Evolutionary conservation across 1,140 invertebrate species (phyloP).

Genomic region (Drosophila parabipectinata): DNA sequence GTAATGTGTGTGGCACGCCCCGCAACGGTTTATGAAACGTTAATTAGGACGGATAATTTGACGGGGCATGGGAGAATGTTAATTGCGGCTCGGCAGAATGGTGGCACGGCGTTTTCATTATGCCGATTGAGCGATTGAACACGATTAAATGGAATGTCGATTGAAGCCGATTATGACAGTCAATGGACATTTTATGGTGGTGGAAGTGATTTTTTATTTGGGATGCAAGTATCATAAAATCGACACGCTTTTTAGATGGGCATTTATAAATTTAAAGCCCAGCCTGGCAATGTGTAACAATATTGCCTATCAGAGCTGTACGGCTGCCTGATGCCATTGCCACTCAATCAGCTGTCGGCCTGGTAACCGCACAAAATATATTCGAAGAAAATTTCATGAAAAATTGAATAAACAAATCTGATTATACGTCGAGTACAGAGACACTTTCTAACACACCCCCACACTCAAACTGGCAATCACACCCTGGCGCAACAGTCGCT

Average conservation of each 20-base stretch:
- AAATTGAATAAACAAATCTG: constrained; percentile 72
- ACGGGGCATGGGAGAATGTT: constrained; percentile 46
- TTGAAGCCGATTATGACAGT: constrained; percentile 28
- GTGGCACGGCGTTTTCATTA: constrained; percentile 54
- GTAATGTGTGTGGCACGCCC: constrained; percentile 52
- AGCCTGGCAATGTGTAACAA: constrained; percentile 13
- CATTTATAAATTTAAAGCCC: neutral
- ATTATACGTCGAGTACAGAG: constrained; percentile 64
- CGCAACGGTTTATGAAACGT: constrained; percentile 75
- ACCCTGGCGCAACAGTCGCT: constrained; percentile 13
- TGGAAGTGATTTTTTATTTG: neutral
- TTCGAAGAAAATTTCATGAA: constrained; percentile 41
- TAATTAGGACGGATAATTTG: constrained; percentile 77
- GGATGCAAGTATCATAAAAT: neutral
- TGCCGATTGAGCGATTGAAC: constrained; percentile 55
- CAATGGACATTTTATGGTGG: neutral
- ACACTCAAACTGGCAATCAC: neutral
- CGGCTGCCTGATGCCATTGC: constrained; percentile 10
- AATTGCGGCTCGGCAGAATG: constrained; percentile 54
- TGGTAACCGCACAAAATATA: constrained; percentile 43
- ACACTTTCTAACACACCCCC: constrained; percentile 8
- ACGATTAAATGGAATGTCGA: constrained; percentile 24
- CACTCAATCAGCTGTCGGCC: constrained; percentile 40
- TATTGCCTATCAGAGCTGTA: constrained; percentile 1
- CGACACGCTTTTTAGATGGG: neutral